Conservation (phyloP, 1,140 invertebrate species). For the Drosophila sulfurigaster region DNA sequence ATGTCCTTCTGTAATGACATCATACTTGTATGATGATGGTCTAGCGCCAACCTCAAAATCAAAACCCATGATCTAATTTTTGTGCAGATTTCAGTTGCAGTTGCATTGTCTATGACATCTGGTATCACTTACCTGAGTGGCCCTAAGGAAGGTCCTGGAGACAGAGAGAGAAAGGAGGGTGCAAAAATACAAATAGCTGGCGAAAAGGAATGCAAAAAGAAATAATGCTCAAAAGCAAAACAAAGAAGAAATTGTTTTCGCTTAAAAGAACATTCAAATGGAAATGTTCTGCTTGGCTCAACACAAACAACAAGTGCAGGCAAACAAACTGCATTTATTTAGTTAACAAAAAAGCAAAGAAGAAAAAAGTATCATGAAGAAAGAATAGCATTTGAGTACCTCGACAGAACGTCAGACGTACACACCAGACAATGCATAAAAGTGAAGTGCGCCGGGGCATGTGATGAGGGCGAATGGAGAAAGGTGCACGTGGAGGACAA, state of each 20-base stretch:
- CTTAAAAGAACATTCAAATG: constrained; percentile 83
- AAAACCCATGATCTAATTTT: constrained; percentile 79
- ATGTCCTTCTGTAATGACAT: constrained; percentile 66
- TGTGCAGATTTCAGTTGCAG: constrained; percentile 43
- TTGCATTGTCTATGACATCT: constrained; percentile 31
- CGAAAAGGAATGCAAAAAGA: constrained; percentile 48
- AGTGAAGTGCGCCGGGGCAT: constrained; percentile 69
- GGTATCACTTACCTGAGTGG: constrained; percentile 52
- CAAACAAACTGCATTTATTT: constrained; percentile 83
- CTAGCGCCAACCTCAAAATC: constrained; percentile 54
- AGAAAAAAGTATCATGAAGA: constrained; percentile 34
- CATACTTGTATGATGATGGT: constrained; percentile 36
- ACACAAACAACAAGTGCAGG: constrained; percentile 81
- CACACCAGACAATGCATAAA: constrained; percentile 74
- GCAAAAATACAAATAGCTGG: constrained; percentile 42
- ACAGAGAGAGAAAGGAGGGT: neutral
- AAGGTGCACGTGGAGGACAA: constrained; percentile 30
- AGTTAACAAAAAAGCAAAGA: constrained; percentile 66
- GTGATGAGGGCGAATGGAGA: constrained; percentile 9
- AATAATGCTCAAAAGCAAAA: constrained; percentile 69
- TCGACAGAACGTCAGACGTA: constrained; percentile 52
- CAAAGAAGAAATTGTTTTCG: constrained; percentile 83
- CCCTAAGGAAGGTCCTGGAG: neutral
- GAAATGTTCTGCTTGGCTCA: constrained; percentile 83
- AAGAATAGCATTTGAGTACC: constrained; percentile 73